Conservation (phyloP, 2,113 vertebrate species). For the Panthera tigris region DNA sequence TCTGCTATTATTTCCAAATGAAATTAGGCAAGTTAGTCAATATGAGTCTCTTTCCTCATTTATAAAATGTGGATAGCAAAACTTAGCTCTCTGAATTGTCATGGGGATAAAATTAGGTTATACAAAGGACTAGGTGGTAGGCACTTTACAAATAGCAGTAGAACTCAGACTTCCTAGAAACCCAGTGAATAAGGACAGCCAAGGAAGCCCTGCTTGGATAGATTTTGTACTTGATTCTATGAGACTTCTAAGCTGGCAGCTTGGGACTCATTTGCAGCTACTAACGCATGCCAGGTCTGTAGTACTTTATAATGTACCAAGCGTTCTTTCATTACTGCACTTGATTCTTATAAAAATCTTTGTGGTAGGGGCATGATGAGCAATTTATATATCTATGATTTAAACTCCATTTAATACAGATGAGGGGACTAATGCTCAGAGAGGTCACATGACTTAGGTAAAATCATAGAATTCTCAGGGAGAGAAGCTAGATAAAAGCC, state of each 20-base stretch:
- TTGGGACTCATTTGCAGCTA: background rate
- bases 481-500: background rate
- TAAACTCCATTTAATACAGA: slow-evolving; percentile 23
- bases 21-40: background rate
- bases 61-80: slow-evolving; percentile 1
- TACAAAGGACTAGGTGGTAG: background rate
- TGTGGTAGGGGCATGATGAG: background rate
- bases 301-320: background rate
- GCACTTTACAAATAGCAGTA: background rate
- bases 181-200: background rate
- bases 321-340: background rate
- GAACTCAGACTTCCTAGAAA: background rate
- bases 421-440: background rate
- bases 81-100: background rate
- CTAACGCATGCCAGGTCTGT: background rate
- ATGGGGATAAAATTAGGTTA: background rate
- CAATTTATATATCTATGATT: background rate
- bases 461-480: background rate
- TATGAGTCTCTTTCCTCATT: background rate
- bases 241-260: background rate
- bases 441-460: background rate
- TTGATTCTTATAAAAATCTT: slow-evolving; percentile 44
- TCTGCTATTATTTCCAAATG: background rate
- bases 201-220: background rate
- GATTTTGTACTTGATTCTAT: slow-evolving; percentile 6